These are phyloP conservation scores for Acleris cristana DNA, from an alignment of 2,888 invertebrate species.

Conservation along the genomic window DNA sequence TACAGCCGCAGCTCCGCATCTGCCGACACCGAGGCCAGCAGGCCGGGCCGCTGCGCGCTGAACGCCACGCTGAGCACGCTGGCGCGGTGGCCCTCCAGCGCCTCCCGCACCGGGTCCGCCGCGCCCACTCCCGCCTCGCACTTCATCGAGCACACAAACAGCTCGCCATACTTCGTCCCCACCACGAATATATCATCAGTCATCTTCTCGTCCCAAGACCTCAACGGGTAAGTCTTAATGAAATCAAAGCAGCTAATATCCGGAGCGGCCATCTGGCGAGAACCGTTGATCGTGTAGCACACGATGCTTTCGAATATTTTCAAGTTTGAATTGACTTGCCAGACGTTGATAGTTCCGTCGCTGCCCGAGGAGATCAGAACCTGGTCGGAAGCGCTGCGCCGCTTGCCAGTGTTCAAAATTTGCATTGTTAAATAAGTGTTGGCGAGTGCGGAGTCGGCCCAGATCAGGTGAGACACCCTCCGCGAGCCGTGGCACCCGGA, in stretches of 20 bases:
- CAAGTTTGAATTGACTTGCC: constrained; percentile 65
- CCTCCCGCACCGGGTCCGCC: constrained; percentile 65
- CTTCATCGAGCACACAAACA: constrained; percentile 63
- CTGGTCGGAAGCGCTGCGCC: constrained; percentile 68
- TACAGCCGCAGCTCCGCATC: constrained; percentile 71
- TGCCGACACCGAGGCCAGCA: constrained; percentile 67
- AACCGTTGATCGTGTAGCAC: constrained; percentile 59
- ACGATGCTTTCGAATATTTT: constrained; percentile 64
- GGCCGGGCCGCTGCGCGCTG: constrained; percentile 59
- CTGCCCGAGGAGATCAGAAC: constrained; percentile 56
- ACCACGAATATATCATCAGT: constrained; percentile 67
- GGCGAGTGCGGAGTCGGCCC: constrained; percentile 63
- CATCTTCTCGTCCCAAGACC: constrained; percentile 58
- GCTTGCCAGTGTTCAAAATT: constrained; percentile 59
- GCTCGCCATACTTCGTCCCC: constrained; percentile 59
- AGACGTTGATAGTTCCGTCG: constrained; percentile 61
- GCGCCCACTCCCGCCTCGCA: constrained; percentile 44
- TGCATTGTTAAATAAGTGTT: constrained; percentile 64
- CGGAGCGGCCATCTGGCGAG: constrained; percentile 52
- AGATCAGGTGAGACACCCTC: constrained; percentile 59
- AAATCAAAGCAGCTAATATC: constrained; percentile 74
- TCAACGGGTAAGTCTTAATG: constrained; percentile 58
- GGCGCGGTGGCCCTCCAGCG: constrained; percentile 58
- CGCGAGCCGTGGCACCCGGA: constrained; percentile 63
- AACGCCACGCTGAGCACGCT: constrained; percentile 67